Percentiles rank a stretch among this genome's conserved stretches.
Conservation (phyloP, 1,140 invertebrate genomes). For the Magallana angulata region DNA sequence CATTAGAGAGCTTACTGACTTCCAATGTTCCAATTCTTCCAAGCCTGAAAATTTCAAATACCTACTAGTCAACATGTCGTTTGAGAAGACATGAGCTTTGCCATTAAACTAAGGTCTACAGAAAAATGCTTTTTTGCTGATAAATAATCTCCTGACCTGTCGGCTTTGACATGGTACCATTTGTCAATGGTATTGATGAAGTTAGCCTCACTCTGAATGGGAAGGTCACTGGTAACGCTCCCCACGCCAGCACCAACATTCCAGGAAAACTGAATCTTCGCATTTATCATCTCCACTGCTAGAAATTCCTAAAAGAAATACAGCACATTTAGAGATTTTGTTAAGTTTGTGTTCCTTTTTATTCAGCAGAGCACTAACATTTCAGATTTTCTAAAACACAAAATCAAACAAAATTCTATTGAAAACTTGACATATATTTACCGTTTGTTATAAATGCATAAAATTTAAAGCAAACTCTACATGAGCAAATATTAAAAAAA, state of each 20-base stretch:
- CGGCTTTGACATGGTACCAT: slow-evolving; percentile 88
- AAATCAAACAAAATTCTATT: too few relatives aligned
- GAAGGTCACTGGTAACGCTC: slow-evolving; percentile 80
- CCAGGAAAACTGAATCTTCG: slow-evolving; percentile 88
- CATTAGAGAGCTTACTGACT: slow-evolving; percentile 78
- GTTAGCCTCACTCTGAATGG: slow-evolving; percentile 82
- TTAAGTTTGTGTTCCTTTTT: too few relatives aligned
- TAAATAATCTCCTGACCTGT: slow-evolving; percentile 79
- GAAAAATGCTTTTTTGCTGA: too few relatives aligned
- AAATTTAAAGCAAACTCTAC: too few relatives aligned
- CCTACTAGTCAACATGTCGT: neutral
- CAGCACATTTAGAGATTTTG: too few relatives aligned
- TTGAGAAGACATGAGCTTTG: neutral
- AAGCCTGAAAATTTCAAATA: slow-evolving; percentile 75
- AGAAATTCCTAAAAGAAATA: slow-evolving; percentile 84
- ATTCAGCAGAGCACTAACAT: too few relatives aligned
- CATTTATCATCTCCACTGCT: slow-evolving; percentile 88
- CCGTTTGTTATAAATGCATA: too few relatives aligned
- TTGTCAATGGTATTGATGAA: slow-evolving; percentile 82
- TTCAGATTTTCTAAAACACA: too few relatives aligned
- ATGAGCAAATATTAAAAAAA: too few relatives aligned
- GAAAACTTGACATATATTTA: too few relatives aligned
- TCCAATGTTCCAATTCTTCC: slow-evolving; percentile 82
- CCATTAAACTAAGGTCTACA: neutral
- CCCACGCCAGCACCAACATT: slow-evolving; percentile 86